Evolutionary conservation across 53 echinoderm and acorn worm genomes (phyloP), one percentile per base, ranked within the genome.

Genomic region (Astropecten irregularis): DNA sequence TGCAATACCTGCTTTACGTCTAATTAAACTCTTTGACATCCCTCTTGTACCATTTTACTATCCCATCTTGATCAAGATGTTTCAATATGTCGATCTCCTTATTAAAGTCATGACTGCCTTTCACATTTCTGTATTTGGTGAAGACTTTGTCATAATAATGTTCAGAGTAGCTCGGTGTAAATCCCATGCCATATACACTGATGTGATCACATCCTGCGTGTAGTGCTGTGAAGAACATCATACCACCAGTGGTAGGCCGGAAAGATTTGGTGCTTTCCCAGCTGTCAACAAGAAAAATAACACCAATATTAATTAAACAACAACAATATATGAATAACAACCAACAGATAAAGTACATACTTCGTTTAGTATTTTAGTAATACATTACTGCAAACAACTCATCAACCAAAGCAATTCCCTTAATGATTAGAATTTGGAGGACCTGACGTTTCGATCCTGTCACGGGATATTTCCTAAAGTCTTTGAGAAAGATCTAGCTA

Each of bases 121-220:
- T 85, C 29, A 93, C 69, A 42, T 82, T 86, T 36, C 36, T 63
- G 66, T 84, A 93, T 35, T 58, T 77, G 0, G 26, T 61, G 67
- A 83, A 93, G 2, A 54, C 49, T 23, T 71, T 87, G 67, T 96
- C 96, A 56, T 96, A 96, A 77, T 96, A 96, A 47, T 96, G 93
- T 57, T 91, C 91, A 0, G 96, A 46, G 86, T 93, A 96, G 3
- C 62, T 29, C 11, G 29, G 31, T 16, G 86, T 96, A 76, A 89
- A 93, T 36, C 96, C 96, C 89, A 96, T 96, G 21, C 96, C 96
- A 56, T 96, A 96, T 2, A 96, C 91, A 34, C 89, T 87, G 36
- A 96, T 32, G 10, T 18, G 32, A 25, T 96, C 96, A 40, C 96
- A 96, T 8, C 95, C 95, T 16, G 82, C 84, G 10, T 96, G 93